phyloP scores from a whole-genome alignment of 2,797 vertebrate species.

The Leuciscus waleckii region DNA sequence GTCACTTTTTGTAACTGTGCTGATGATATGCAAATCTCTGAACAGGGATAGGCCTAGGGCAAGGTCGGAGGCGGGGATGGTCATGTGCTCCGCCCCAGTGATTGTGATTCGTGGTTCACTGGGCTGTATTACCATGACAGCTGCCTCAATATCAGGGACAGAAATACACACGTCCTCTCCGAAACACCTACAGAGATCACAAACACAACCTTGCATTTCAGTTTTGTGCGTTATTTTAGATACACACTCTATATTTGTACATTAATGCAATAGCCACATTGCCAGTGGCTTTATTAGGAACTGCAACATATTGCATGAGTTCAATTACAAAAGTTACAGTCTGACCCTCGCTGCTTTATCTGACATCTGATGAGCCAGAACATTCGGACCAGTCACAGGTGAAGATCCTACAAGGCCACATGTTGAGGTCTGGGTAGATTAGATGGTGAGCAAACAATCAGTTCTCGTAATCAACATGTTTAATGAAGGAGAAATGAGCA shows the following conservation, averaged over 20 bases:
- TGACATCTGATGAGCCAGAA: neutral
- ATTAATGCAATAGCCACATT: neutral
- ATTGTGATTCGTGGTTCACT: slow-evolving; percentile 93
- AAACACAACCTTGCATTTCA: slow-evolving; percentile 4
- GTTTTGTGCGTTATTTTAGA: neutral
- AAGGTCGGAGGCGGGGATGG: slow-evolving; percentile 83
- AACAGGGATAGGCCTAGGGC: slow-evolving; percentile 84
- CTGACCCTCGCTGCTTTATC: neutral
- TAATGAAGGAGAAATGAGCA: too few relatives aligned
- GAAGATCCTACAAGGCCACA: too few relatives aligned
- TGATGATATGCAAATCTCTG: slow-evolving; percentile 91
- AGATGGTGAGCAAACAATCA: too few relatives aligned
- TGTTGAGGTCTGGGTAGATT: too few relatives aligned
- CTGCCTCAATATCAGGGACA: slow-evolving; percentile 89
- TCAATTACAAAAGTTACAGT: too few relatives aligned
- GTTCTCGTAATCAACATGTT: too few relatives aligned
- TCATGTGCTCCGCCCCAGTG: slow-evolving; percentile 87
- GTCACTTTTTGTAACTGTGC: slow-evolving; percentile 86
- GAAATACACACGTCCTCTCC: slow-evolving; percentile 95
- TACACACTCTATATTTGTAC: neutral
- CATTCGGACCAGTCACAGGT: too few relatives aligned
- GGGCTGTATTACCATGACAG: slow-evolving; percentile 93
- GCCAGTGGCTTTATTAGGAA: neutral
- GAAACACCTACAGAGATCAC: slow-evolving; percentile 85
- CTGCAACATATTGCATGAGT: neutral